Evolutionary conservation across 2,888 invertebrate species (phyloP).

Genomic region (Caenorhabditis sinica): DNA sequence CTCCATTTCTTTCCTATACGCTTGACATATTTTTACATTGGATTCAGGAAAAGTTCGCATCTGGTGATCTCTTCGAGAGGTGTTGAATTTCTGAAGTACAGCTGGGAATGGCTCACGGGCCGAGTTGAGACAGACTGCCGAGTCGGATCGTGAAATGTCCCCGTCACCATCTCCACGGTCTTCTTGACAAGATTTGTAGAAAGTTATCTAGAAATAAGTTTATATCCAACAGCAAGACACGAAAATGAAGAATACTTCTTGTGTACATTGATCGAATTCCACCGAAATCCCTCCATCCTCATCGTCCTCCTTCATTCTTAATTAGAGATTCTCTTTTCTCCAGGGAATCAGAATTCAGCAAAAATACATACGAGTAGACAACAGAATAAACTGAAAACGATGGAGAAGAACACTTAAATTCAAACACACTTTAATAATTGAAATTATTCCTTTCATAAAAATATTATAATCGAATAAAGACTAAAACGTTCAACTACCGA

Average conservation of each 20-base stretch:
- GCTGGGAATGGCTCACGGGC: constrained; percentile 43
- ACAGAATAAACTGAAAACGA: background rate
- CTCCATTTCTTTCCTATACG: constrained; percentile 52
- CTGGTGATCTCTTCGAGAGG: constrained; percentile 27
- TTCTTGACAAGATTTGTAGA: constrained; percentile 48
- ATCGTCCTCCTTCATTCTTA: constrained; percentile 56
- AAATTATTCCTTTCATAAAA: constrained; percentile 13
- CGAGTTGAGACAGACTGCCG: constrained; percentile 57
- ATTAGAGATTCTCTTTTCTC: constrained; percentile 1
- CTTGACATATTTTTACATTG: constrained; percentile 35
- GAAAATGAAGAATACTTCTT: constrained; percentile 40
- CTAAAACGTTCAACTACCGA: constrained; percentile 44
- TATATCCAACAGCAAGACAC: background rate
- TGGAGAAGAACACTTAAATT: too few species aligned
- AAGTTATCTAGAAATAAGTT: constrained; percentile 36
- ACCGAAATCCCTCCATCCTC: constrained; percentile 60
- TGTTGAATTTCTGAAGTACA: constrained; percentile 47
- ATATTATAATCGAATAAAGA: constrained; percentile 16
- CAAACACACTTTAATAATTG: constrained; percentile 21
- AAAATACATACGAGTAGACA: constrained; percentile 7
- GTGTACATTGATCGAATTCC: constrained; percentile 59
- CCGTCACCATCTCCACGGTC: constrained; percentile 29
- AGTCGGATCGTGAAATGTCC: constrained; percentile 36
- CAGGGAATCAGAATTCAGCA: background rate
- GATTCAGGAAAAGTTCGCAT: constrained; percentile 43